Evolutionary conservation across 2,113 vertebrate genomes (phyloP), one percentile per base, ranked within the genome.

Genomic region (Psittacula cyanocephala): DNA sequence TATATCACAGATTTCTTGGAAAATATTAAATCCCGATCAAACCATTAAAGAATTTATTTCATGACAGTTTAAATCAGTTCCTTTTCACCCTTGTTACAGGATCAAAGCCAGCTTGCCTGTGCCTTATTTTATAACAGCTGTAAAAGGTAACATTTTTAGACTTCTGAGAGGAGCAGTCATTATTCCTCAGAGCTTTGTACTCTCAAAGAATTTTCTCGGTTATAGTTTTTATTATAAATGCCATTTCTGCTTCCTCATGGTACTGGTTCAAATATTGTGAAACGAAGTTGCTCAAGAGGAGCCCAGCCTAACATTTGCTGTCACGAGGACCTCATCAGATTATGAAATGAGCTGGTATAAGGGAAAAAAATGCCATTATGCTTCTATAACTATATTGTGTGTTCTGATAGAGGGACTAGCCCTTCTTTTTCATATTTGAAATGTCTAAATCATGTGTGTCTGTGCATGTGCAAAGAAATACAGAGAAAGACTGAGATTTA

Each of bases 41-140:
- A 46, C 10, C 1, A 0, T 53, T 72, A 37, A 68, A 53, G 14
- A 81, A 82, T 92, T 89, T 86, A 23, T 88, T 80, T 80, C n/a
- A 41, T 39, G 41, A 53, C 37, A 12, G 15, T 77, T 89, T 91
- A 67, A 88, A 74, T 85, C 59, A 49, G 25, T 35, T 85, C n/a
- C 6, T 88, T 93, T 89, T 77, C 87, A 91, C 59, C 68, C 63
- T 80, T 90, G 33, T 62, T 77, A 83, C 20, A 33, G n/a, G 75
- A 89, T 91, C 85, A 93, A 93, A 80, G 28, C 41, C 24, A 59
- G 41, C 60, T 62, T 25, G 7, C 41, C 49, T 80, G 10, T 49
- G 65, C 49, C 16, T 86, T 81, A 82, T 86, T 95, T 94, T 88
- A 74, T 50, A 91, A 52, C 53, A 93, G 37, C 79, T 91, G 47